Evolutionary conservation across 2,888 invertebrate species (phyloP).

Genomic region (Drosophila aldrichi): DNA sequence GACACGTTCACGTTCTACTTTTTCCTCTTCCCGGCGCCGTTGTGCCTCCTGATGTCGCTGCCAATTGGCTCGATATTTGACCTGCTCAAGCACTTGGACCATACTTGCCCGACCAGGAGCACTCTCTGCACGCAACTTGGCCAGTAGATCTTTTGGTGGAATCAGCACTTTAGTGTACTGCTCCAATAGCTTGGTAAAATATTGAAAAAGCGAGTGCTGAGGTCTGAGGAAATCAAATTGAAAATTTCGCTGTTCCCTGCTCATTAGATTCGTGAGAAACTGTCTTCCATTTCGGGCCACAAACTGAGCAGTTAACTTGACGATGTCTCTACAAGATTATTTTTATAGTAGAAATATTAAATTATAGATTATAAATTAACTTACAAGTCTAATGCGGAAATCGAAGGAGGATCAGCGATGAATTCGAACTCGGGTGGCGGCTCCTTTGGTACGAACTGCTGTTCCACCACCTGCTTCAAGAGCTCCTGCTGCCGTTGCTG

Average conservation of each 20-base stretch:
- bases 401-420: constrained; percentile 98
- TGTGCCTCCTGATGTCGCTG: constrained; percentile 97
- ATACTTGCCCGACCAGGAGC: constrained; percentile 86
- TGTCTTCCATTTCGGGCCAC: constrained; percentile 99
- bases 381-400: constrained; percentile 97
- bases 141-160: constrained; percentile 96
- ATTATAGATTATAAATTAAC: constrained; percentile 53
- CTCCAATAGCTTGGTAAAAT: constrained; percentile 98
- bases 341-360: not conserved
- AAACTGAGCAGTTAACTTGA: constrained; percentile 99
- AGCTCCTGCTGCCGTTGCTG: constrained; percentile 95
- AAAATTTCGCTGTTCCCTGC: constrained; percentile 98
- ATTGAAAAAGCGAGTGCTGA: constrained; percentile 98
- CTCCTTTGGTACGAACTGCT: constrained; percentile 95
- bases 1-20: constrained; percentile 96
- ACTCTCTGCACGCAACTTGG: constrained; percentile 92
- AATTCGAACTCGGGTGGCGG: constrained; percentile 97
- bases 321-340: constrained; percentile 91
- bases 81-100: constrained; percentile 92
- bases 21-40: constrained; percentile 96
- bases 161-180: constrained; percentile 99
- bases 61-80: constrained; percentile 98
- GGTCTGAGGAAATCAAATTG: constrained; percentile 99
- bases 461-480: constrained; percentile 93
- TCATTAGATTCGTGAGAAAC: constrained; percentile 99